A percentile compares a stretch with the other conserved stretches of the same genome.
Conservation (phyloP, 2,113 vertebrate species). For the Balaenoptera acutorostrata region DNA sequence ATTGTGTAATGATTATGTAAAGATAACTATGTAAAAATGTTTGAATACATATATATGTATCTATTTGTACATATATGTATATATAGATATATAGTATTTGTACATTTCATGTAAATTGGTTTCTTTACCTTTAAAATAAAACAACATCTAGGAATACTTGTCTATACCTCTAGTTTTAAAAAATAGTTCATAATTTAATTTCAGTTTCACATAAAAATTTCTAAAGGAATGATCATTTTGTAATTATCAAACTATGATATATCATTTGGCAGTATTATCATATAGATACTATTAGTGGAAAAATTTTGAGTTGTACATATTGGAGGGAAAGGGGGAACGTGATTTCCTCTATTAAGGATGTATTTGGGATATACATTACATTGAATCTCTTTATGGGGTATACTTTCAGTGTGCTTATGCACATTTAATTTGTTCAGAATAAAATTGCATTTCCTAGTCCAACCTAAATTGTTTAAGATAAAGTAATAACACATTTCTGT, state of each 20-base stretch:
- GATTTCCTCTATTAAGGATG: not conserved
- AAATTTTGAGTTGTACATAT: not conserved
- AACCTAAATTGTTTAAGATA: not conserved
- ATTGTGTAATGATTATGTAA: not conserved
- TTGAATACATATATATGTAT: not conserved
- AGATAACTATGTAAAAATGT: not conserved
- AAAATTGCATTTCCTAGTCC: not conserved
- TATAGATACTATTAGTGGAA: not conserved
- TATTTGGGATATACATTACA: not conserved
- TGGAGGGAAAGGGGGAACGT: rapidly evolving
- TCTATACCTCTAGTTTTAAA: not conserved
- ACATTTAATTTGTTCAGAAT: not conserved
- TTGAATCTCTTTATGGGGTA: not conserved
- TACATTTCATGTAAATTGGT: not conserved
- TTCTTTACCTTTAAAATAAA: not conserved
- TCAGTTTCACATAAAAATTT: not conserved
- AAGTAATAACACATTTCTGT: not conserved
- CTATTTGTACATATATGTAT: not conserved
- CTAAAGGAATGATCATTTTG: not conserved
- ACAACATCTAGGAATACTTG: not conserved
- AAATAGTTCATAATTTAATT: not conserved
- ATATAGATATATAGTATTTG: not conserved
- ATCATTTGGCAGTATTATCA: not conserved
- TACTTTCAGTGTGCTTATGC: not conserved
- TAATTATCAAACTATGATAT: not conserved